Evolutionary conservation across 2,113 vertebrate genomes (phyloP).

Genomic region (Oceanodroma tethys): DNA sequence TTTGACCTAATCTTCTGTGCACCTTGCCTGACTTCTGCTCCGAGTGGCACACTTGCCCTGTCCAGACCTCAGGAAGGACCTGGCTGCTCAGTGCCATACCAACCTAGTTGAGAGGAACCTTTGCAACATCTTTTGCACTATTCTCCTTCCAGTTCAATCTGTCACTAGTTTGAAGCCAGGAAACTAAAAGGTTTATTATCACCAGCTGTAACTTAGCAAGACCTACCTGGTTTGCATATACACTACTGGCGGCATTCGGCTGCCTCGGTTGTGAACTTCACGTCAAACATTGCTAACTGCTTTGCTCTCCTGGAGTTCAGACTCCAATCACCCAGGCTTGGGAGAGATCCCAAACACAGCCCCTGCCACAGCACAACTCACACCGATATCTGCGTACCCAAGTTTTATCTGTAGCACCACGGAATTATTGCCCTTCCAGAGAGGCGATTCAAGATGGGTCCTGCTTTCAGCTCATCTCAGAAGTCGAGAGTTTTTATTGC

Average conservation of each 20-base stretch:
- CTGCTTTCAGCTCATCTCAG: background rate
- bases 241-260: accelerated
- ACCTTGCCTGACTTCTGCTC: background rate
- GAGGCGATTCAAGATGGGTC: background rate
- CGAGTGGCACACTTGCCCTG: accelerated
- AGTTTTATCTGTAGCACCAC: background rate
- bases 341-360: background rate
- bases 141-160: background rate
- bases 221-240: background rate
- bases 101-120: background rate
- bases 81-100: background rate
- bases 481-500: background rate
- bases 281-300: background rate
- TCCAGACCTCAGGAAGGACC: background rate
- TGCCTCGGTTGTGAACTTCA: background rate
- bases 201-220: background rate
- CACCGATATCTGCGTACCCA: accelerated
- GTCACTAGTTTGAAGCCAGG: background rate
- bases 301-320: background rate
- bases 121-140: background rate
- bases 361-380: background rate
- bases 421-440: background rate
- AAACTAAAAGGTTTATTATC: background rate
- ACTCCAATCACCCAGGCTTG: background rate
- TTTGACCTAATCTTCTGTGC: background rate